Evolutionary conservation across 23 tunicate species (phyloP).

Genomic region (Diplosoma virens): DNA sequence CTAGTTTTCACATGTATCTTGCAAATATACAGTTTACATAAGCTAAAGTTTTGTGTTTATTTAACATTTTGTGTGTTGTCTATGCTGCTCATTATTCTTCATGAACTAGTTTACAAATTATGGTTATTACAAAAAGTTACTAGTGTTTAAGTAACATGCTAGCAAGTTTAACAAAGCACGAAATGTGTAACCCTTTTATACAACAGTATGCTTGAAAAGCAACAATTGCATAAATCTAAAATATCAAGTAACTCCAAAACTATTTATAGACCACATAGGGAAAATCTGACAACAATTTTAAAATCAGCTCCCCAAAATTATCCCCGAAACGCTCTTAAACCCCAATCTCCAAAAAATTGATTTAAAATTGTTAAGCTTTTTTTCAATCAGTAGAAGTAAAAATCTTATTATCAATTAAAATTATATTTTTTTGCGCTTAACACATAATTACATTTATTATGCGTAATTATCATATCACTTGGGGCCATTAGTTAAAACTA

Average conservation of each 20-base stretch:
- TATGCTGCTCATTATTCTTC: background rate
- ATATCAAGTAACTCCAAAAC: conserved; percentile 8
- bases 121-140: background rate
- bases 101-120: background rate
- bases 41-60: background rate
- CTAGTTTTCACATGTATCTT: background rate
- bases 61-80: background rate
- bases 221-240: background rate
- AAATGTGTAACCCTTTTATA: background rate
- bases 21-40: background rate
- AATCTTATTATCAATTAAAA: too few species aligned
- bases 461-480: too few species aligned
- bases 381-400: too few species aligned
- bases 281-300: conserved; percentile 13
- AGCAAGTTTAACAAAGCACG: conserved; percentile 11
- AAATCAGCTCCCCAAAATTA: conserved; percentile 9
- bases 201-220: too few species aligned
- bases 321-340: background rate
- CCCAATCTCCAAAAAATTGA: conserved; percentile 11
- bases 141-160: background rate
- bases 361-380: too few species aligned
- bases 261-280: conserved; percentile 17
- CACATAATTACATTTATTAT: too few species aligned
- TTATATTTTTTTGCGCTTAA: too few species aligned
- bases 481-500: too few species aligned